Evolutionary conservation across 2,888 invertebrate genomes (phyloP).

Genomic region (Dichetophora obliterata): DNA sequence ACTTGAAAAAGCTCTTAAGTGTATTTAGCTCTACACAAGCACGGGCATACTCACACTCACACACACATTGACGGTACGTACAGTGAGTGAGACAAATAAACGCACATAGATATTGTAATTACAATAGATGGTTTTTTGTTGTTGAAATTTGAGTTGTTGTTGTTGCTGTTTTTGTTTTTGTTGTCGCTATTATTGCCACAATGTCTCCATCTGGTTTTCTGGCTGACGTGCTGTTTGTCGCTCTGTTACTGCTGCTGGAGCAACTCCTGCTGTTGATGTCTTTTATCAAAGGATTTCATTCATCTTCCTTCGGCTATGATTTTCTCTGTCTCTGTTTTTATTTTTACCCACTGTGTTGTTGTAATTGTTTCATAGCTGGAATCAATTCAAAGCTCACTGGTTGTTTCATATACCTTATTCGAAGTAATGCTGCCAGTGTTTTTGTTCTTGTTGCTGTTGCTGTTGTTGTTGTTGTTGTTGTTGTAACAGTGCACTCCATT

Average conservation of each 20-base stretch:
- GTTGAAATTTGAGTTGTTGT: neutral
- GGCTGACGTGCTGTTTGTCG: neutral
- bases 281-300: conserved; percentile 36
- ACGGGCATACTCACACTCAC: neutral
- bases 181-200: neutral
- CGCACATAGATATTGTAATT: conserved; percentile 1
- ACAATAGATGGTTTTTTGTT: conserved; percentile 16
- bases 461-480: conserved; percentile 8
- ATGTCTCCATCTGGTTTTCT: neutral
- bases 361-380: neutral
- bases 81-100: neutral
- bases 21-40: neutral
- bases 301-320: conserved; percentile 20
- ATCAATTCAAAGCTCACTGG: neutral
- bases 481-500: conserved; percentile 30
- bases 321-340: no score
- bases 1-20: conserved; percentile 27
- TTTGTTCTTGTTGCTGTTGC: neutral
- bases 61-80: neutral
- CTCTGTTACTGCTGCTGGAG: conserved; percentile 16
- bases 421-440: neutral
- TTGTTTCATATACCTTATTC: neutral
- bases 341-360: no score
- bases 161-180: neutral
- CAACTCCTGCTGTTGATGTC: neutral